phyloP scores from a whole-genome alignment of 2,797 vertebrate genomes.

The Pangasius larnaudii region DNA sequence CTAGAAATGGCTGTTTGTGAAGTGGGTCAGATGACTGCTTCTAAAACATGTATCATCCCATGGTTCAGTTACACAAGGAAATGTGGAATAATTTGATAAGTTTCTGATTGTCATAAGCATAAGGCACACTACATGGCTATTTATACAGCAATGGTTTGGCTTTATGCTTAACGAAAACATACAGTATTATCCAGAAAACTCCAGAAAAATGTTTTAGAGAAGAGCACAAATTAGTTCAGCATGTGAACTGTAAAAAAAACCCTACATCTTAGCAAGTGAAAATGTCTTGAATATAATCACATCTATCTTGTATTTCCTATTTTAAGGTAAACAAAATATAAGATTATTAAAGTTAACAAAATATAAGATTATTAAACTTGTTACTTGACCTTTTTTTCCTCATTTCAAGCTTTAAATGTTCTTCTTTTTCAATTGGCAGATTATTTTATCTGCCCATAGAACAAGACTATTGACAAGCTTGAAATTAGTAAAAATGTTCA shows the following conservation, averaged over 20 bases:
- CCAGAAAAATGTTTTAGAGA: not conserved
- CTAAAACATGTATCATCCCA: slow-evolving; percentile 27
- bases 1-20: slow-evolving; percentile 18
- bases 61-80: slow-evolving; percentile 2
- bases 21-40: slow-evolving; percentile 20
- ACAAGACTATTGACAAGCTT: not conserved
- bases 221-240: not conserved
- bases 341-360: not conserved
- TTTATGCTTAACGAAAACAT: not conserved
- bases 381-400: not conserved
- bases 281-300: not conserved
- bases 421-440: not conserved
- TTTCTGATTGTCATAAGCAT: not conserved
- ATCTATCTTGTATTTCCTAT: not conserved
- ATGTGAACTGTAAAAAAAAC: not conserved
- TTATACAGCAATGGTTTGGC: not conserved
- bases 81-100: not conserved
- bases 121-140: not conserved
- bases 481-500: not conserved
- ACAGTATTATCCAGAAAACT: not conserved
- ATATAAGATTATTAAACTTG: too few species aligned
- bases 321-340: not conserved
- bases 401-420: not conserved
- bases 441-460: not conserved
- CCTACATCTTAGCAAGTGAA: not conserved